Evolutionary conservation across 2,888 invertebrate genomes (phyloP).

Genomic region (Taphrorychus bicolor): DNA sequence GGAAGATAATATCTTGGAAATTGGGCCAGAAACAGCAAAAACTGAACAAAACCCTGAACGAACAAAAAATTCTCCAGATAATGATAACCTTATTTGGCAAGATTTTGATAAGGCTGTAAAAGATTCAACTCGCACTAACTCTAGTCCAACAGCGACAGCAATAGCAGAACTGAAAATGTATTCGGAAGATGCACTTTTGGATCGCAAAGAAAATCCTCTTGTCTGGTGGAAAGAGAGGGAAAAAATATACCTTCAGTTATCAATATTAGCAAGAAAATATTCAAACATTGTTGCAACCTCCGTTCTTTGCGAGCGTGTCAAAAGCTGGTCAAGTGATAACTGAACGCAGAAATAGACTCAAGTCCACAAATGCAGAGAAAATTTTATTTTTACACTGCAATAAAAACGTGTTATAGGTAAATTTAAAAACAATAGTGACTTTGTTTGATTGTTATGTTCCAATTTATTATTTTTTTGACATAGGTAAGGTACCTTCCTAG

Average conservation of each 20-base stretch:
- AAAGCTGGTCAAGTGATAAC: conserved; percentile 14
- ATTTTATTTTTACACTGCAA: conserved; percentile 1
- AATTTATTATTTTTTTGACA: too few species aligned
- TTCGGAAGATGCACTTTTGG: conserved; percentile 20
- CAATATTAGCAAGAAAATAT: conserved; percentile 27
- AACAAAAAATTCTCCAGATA: background rate
- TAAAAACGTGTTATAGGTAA: conserved; percentile 5
- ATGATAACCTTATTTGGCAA: conserved; percentile 27
- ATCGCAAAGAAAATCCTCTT: conserved; percentile 27
- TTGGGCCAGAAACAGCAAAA: background rate
- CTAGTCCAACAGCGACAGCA: conserved; percentile 8
- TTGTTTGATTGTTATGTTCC: too few species aligned
- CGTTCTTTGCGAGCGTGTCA: conserved; percentile 16
- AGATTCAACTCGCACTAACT: background rate
- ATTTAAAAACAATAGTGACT: too few species aligned
- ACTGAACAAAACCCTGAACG: background rate
- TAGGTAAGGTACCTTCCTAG: too few species aligned
- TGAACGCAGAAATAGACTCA: background rate
- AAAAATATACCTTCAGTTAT: conserved; percentile 17
- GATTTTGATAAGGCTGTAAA: conserved; percentile 24
- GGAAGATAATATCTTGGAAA: background rate
- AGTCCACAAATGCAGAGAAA: conserved; percentile 3
- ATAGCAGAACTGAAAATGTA: conserved; percentile 25
- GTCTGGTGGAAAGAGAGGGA: conserved; percentile 16
- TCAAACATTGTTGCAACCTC: conserved; percentile 13